Evolutionary conservation across 2,888 invertebrate species (phyloP).

Genomic region (Mesorhabditis spiculigera): DNA sequence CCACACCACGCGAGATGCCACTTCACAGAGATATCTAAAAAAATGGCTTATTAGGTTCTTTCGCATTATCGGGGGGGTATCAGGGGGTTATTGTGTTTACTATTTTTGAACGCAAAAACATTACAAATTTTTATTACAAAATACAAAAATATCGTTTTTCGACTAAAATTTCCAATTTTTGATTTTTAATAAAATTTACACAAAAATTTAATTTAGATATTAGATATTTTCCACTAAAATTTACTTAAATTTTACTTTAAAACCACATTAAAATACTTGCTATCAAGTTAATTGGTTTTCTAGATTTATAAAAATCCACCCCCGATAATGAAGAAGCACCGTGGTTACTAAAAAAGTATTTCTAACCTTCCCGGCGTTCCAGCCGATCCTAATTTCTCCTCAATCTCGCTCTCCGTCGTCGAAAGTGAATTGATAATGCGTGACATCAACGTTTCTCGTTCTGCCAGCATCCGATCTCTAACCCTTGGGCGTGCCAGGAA

Average conservation of each 20-base stretch:
- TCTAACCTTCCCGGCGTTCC: neutral
- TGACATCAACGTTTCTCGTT: slow-evolving; percentile 49
- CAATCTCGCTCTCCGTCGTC: slow-evolving; percentile 20
- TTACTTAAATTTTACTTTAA: too few relatives aligned
- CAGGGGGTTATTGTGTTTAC: too few relatives aligned
- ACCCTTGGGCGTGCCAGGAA: slow-evolving; percentile 72
- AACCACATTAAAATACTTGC: too few relatives aligned
- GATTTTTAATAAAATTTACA: slow-evolving; percentile 18
- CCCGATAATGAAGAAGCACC: too few relatives aligned
- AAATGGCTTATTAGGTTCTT: neutral
- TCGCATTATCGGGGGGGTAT: too few relatives aligned
- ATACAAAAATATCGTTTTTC: too few relatives aligned
- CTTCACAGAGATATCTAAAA: slow-evolving; percentile 27
- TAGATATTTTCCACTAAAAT: slow-evolving; percentile 13
- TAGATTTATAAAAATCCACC: too few relatives aligned
- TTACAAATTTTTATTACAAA: too few relatives aligned
- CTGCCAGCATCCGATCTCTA: slow-evolving; percentile 62
- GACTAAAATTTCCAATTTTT: slow-evolving; percentile 44
- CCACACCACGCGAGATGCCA: slow-evolving; percentile 48
- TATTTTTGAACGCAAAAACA: too few relatives aligned
- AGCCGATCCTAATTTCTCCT: neutral
- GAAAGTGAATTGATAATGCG: slow-evolving; percentile 25
- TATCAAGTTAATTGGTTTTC: too few relatives aligned
- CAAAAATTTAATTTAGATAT: too few relatives aligned
- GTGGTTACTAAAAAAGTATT: neutral